phyloP scores from a whole-genome alignment of 2,888 invertebrate genomes.

The Volucella inanis region DNA sequence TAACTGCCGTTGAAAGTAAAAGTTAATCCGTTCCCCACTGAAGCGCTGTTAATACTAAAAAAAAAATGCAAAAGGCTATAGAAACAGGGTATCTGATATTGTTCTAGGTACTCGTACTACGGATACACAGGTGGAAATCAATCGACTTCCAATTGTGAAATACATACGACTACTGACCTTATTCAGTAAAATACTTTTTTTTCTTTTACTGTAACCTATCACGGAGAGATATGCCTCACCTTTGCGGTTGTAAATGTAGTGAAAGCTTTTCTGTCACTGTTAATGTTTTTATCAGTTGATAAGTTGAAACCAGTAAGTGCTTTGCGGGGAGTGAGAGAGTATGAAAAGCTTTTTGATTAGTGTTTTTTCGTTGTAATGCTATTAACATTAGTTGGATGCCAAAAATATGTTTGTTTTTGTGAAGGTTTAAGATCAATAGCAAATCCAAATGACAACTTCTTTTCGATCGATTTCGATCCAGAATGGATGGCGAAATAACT shows the following conservation, averaged over 20 bases:
- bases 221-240: conserved; percentile 26
- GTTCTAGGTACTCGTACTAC: not conserved
- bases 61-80: not conserved
- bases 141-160: conserved; percentile 56
- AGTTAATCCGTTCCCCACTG: conserved; percentile 38
- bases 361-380: not conserved
- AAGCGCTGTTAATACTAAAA: conserved; percentile 18
- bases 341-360: not conserved
- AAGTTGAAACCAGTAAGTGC: not conserved
- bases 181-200: conserved; percentile 17
- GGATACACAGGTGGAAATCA: conserved; percentile 34
- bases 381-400: not conserved
- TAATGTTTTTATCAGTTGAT: conserved; percentile 39
- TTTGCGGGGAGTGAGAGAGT: conserved; percentile 47
- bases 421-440: conserved; percentile 35
- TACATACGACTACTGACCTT: conserved; percentile 42
- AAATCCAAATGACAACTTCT: not conserved
- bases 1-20: conserved; percentile 16
- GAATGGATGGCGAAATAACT: not conserved
- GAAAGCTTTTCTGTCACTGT: conserved; percentile 56
- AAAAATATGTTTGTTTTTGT: not conserved
- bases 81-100: no score
- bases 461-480: not conserved
- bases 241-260: conserved; percentile 13
- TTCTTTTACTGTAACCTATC: conserved; percentile 16